Evolutionary conservation across 2,797 vertebrate genomes (phyloP).

Genomic region (Telmatherina bonti): DNA sequence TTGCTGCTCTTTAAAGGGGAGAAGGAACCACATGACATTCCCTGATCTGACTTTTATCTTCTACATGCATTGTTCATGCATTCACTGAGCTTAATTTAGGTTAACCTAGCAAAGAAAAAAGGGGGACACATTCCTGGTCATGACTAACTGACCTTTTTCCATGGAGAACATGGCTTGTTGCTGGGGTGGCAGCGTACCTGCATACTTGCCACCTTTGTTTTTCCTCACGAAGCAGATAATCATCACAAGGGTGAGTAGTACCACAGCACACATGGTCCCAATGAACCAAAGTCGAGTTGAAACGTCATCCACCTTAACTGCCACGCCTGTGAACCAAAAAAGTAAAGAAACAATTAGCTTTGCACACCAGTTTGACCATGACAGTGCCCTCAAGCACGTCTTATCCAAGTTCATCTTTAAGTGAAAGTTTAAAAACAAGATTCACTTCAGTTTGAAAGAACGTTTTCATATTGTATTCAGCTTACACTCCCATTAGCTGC

Average conservation of each 20-base stretch:
- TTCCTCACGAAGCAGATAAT: conserved; percentile 90
- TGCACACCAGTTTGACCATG: neutral
- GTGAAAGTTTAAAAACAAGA: conserved; percentile 23
- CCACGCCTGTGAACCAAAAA: conserved; percentile 74
- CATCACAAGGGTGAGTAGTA: conserved; percentile 88
- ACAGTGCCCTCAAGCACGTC: conserved; percentile 22
- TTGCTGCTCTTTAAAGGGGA: conserved; percentile 17
- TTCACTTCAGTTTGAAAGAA: conserved; percentile 32
- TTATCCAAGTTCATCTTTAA: conserved; percentile 40
- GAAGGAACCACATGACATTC: neutral
- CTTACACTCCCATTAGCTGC: conserved; percentile 43
- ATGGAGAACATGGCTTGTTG: conserved; percentile 70
- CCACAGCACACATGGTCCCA: conserved; percentile 91
- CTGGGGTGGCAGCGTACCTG: conserved; percentile 86
- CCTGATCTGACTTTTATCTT: neutral
- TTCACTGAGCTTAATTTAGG: conserved; percentile 25
- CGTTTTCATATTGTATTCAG: conserved; percentile 33
- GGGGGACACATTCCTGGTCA: conserved; percentile 39
- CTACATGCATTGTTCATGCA: neutral
- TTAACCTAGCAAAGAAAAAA: conserved; percentile 37
- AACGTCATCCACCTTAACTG: conserved; percentile 73
- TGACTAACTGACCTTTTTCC: conserved; percentile 76
- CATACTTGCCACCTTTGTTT: conserved; percentile 95
- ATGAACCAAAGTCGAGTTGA: conserved; percentile 91
- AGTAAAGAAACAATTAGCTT: conserved; percentile 10